Conservation (phyloP, 1,140 invertebrate genomes). For the Drosophila nigrodunni region DNA sequence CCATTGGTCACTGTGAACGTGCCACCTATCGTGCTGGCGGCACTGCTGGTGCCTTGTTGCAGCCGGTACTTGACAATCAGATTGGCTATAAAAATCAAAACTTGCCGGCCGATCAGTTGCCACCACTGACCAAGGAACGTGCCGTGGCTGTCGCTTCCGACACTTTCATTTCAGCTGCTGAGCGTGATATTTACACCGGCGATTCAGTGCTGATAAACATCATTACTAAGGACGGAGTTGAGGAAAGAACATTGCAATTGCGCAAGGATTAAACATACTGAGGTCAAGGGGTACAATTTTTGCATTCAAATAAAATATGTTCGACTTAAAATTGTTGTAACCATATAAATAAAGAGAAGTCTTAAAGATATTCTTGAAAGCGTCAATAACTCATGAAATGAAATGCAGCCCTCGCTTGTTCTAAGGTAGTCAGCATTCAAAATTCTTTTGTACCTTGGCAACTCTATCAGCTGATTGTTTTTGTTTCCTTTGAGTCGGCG, state of each 20-base stretch:
- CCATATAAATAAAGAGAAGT: constrained; percentile 39
- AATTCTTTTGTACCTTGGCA: constrained; percentile 3
- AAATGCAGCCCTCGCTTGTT: background rate
- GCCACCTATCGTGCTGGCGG: constrained; percentile 93
- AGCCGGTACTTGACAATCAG: constrained; percentile 95
- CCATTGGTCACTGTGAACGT: constrained; percentile 96
- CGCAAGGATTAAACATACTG: constrained; percentile 90
- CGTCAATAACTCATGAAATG: too few species aligned
- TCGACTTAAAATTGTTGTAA: constrained; percentile 63
- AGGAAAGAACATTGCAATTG: constrained; percentile 89
- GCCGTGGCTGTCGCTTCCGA: constrained; percentile 95
- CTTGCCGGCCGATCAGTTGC: constrained; percentile 88
- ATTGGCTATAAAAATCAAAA: constrained; percentile 95
- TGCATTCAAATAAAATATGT: constrained; percentile 32
- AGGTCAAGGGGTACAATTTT: constrained; percentile 11
- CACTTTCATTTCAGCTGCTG: constrained; percentile 97
- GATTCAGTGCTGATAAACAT: constrained; percentile 95
- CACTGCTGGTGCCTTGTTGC: constrained; percentile 91
- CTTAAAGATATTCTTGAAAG: constrained; percentile 8
- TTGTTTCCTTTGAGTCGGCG: constrained; percentile 11
- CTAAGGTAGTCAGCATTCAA: constrained; percentile 1
- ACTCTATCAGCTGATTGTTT: constrained; percentile 27
- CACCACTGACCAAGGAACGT: constrained; percentile 90
- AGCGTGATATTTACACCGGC: constrained; percentile 98
- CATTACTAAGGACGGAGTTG: constrained; percentile 95